Evolutionary conservation across 2,888 invertebrate species (phyloP), one percentile per base, ranked within the genome.

Genomic region (Eristalis intricaria): DNA sequence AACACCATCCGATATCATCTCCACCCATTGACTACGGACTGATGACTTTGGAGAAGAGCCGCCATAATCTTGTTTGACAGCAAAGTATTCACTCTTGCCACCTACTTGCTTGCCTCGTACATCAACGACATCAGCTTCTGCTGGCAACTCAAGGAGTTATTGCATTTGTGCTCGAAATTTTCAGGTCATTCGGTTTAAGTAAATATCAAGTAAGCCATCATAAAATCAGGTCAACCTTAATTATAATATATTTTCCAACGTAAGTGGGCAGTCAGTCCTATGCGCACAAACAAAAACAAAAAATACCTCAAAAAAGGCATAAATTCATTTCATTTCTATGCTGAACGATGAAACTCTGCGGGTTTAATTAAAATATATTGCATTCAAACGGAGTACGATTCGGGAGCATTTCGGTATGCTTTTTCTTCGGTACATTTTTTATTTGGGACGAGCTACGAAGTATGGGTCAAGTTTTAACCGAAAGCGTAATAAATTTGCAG

Each of bases 381-480:
- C 74, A 75, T 71, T 84, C 43, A 75, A 80, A 84, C 65, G 70
- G 66, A 63, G 61, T 66, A 75, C 70, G 65, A 84, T 84, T 73
- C 70, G 22, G 65, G 11, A 40, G 66, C 40, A 23, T 50, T 65
- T 56, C 58, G 35, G 26, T n/a, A 68, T 32, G 32, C 58, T 74
- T 78, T 71, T 83, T 2, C 38, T 65, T 50, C 19, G 19, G 1
- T 19, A 50, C 50, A 19, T 70, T 65, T n/a, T 65, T 64, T 66
- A 35, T 66, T 63, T 50, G 11, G 15, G 66, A 61, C 38, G n/a
- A 56, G 11, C 65, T 22, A 50, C 60, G 22, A 66, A 78, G 77
- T 74, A 64, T 83, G 43, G 83, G 83, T 84, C 78, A 84, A 84
- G 83, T 73, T 69, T 58, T 74, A 64, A 69, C 73, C 63, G 11